Percentiles rank a stretch among this genome's conserved stretches.
Conservation (phyloP, 2,888 invertebrate species). For the Pandemis corylana region DNA sequence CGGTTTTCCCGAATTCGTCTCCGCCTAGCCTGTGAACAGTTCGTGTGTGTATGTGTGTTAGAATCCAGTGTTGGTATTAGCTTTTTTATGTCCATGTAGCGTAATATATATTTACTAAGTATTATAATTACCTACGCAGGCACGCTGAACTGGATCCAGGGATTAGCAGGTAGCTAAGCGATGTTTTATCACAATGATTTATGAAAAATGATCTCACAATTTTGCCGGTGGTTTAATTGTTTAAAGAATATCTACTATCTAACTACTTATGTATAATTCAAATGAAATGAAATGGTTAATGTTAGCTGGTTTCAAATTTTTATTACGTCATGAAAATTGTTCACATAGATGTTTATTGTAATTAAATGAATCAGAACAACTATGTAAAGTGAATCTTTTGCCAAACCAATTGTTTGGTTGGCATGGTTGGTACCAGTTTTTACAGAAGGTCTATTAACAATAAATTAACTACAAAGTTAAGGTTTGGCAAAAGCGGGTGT, state of each 20-base stretch:
- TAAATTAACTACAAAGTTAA: neutral
- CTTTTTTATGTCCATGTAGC: slow-evolving; percentile 6
- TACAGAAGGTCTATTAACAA: too few species aligned
- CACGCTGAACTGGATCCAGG: neutral
- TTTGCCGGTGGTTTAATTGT: neutral
- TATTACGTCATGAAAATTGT: neutral
- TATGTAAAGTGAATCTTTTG: neutral
- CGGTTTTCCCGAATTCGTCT: neutral
- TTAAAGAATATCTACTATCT: neutral
- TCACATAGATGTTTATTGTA: neutral
- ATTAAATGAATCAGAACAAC: neutral
- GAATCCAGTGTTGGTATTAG: slow-evolving; percentile 1
- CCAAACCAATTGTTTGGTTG: neutral
- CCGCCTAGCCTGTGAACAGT: slow-evolving; percentile 1
- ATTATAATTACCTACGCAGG: neutral
- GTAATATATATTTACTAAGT: neutral
- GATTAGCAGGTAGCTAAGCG: neutral
- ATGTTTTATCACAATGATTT: slow-evolving; percentile 3
- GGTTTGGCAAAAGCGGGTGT: neutral
- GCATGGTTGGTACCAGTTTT: too few species aligned
- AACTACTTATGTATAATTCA: neutral
- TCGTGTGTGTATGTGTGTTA: slow-evolving; percentile 1
- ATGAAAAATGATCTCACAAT: slow-evolving; percentile 5
- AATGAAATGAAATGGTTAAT: neutral
- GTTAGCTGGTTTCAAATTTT: neutral